These are phyloP conservation scores for Delphinus delphis DNA, from an alignment of 2,113 vertebrate species.

Conservation along the genomic window DNA sequence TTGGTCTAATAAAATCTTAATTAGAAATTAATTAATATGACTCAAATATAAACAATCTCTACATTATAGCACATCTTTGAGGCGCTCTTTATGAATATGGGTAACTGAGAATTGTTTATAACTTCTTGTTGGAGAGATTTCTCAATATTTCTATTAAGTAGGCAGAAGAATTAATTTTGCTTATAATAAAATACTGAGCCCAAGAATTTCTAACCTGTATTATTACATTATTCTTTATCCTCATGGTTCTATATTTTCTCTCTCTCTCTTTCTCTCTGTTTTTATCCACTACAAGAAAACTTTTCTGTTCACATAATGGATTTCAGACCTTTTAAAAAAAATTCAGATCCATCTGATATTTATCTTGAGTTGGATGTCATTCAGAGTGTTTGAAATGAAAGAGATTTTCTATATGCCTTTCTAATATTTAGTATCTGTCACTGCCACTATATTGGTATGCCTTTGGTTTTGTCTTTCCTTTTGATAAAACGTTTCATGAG, in stretches of 20 bases:
- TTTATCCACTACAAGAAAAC: constrained; percentile 47
- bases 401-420: constrained; percentile 72
- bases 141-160: constrained; percentile 51
- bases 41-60: constrained; percentile 2
- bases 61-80: not conserved
- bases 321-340: constrained; percentile 71
- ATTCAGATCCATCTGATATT: constrained; percentile 75
- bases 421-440: constrained; percentile 74
- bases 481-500: constrained; percentile 64
- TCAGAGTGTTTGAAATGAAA: constrained; percentile 71
- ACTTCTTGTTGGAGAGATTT: constrained; percentile 26
- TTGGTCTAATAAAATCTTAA: constrained; percentile 9
- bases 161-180: constrained; percentile 51
- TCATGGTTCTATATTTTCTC: constrained; percentile 34
- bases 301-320: constrained; percentile 69
- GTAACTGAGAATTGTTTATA: constrained; percentile 47
- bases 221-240: constrained; percentile 64
- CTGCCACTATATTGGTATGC: constrained; percentile 46
- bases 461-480: constrained; percentile 62
- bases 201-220: constrained; percentile 39
- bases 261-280: not conserved
- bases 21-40: constrained; percentile 54
- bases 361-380: constrained; percentile 79
- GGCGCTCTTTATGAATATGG: constrained; percentile 28
- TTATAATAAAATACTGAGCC: constrained; percentile 48